phyloP scores from a whole-genome alignment of 2,888 invertebrate genomes.

The Pheosia gnoma region DNA sequence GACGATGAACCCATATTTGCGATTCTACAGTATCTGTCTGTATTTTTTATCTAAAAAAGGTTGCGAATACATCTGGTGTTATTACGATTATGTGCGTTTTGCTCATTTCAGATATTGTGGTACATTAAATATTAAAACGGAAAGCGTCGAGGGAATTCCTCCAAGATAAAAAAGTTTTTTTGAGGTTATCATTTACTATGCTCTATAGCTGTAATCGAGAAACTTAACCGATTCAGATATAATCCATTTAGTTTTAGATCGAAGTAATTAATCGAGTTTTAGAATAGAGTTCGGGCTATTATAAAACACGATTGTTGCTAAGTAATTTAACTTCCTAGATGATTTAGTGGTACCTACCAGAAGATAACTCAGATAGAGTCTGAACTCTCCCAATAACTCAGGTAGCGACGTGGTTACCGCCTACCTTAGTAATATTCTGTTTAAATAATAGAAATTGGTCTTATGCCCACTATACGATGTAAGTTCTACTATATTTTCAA shows the following conservation, averaged over 20 bases:
- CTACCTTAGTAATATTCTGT: no score
- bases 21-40: background rate
- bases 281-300: background rate
- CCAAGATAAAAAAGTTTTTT: background rate
- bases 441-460: no score
- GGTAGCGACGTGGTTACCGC: no score
- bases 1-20: background rate
- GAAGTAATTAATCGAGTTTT: background rate
- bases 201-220: background rate
- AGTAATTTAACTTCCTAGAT: background rate
- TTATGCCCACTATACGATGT: no score
- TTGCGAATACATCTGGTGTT: constrained; percentile 2
- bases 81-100: background rate
- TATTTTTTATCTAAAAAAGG: background rate
- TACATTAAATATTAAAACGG: background rate
- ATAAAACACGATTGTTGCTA: background rate
- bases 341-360: background rate
- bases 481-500: no score
- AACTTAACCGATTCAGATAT: background rate
- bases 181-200: background rate
- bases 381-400: no score
- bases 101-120: background rate
- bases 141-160: background rate
- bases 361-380: no score
- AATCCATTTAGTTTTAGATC: background rate